These are phyloP conservation scores for Oreochromis grahami DNA, from an alignment of 2,797 vertebrate species.

Conservation along the genomic window DNA sequence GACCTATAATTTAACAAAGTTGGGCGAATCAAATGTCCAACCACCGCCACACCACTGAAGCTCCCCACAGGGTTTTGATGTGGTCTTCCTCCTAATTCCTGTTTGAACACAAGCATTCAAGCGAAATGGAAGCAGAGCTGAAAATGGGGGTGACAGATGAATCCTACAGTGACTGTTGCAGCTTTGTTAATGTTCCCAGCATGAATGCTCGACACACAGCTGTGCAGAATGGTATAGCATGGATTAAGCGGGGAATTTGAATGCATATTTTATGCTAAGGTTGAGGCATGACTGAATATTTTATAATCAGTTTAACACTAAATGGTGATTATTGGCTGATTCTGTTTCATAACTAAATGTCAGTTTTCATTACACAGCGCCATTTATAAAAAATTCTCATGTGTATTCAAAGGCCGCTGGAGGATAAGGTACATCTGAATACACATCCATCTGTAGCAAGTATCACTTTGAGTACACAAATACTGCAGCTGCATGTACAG, in stretches of 20 bases:
- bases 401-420: background rate
- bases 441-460: background rate
- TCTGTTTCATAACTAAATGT: background rate
- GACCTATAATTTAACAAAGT: constrained; percentile 48
- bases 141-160: background rate
- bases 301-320: background rate
- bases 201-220: background rate
- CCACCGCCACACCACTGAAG: background rate
- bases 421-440: background rate
- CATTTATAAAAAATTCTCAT: background rate
- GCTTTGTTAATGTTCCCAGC: background rate
- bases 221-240: background rate
- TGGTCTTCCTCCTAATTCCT: constrained; percentile 18
- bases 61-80: constrained; percentile 26
- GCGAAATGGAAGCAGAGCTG: constrained; percentile 13
- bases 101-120: constrained; percentile 15
- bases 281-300: background rate
- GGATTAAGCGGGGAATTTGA: background rate
- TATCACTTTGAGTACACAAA: background rate
- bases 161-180: background rate
- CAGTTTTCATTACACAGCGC: background rate
- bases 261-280: background rate
- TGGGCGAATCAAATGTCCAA: constrained; percentile 6
- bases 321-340: background rate
- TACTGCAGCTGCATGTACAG: background rate